phyloP scores from a whole-genome alignment of 2,888 invertebrate genomes.

The Timema cristinae region DNA sequence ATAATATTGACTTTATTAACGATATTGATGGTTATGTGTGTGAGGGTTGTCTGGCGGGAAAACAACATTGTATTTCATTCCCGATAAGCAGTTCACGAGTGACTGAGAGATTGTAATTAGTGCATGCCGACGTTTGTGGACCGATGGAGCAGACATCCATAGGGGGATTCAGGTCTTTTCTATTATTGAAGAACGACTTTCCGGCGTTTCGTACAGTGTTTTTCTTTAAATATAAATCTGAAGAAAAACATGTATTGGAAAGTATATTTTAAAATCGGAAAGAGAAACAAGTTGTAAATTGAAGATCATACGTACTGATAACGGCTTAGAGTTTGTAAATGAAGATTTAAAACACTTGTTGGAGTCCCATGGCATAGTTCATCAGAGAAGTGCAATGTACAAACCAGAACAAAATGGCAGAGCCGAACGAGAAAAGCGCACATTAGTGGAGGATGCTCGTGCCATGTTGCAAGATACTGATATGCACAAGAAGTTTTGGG shows the following conservation, averaged over 20 bases:
- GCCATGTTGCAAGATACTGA: neutral
- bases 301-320: neutral
- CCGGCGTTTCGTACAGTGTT: too few species aligned
- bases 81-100: neutral
- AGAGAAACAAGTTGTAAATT: neutral
- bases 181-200: neutral
- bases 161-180: neutral
- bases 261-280: neutral
- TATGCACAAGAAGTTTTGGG: conserved; percentile 6
- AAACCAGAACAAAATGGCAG: neutral
- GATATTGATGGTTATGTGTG: neutral
- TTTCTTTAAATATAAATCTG: neutral
- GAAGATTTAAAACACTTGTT: neutral
- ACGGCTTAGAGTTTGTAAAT: neutral
- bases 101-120: neutral
- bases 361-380: neutral
- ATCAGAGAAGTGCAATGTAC: conserved; percentile 1
- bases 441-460: neutral
- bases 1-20: neutral
- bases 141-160: neutral
- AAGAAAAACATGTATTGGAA: neutral
- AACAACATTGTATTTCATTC: neutral
- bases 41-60: neutral
- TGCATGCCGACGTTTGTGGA: neutral
- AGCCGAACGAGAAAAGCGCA: neutral